Evolutionary conservation across 1,140 invertebrate genomes (phyloP).

Genomic region (Proctacanthus coquilletti): DNA sequence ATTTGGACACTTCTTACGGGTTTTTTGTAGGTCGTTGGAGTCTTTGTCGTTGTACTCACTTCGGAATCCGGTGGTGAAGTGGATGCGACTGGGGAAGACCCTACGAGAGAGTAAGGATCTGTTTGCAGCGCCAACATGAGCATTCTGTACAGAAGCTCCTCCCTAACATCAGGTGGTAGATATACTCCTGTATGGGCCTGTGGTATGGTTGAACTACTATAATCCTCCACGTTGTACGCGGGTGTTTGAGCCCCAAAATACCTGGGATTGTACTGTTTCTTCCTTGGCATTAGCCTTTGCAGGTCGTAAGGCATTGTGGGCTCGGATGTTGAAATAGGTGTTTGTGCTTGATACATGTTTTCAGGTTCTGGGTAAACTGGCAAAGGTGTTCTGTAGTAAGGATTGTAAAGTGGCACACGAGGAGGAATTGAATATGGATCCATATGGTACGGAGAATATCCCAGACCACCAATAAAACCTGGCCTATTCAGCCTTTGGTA

Average conservation of each 20-base stretch:
- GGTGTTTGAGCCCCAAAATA: slow-evolving; percentile 29
- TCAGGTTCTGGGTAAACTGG: slow-evolving; percentile 7
- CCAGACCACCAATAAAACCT: slow-evolving; percentile 13
- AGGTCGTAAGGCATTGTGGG: slow-evolving; percentile 3
- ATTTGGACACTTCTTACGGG: slow-evolving; percentile 44
- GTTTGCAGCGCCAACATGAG: slow-evolving; percentile 47
- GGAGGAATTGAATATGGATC: slow-evolving; percentile 4
- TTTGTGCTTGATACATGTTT: slow-evolving; percentile 6
- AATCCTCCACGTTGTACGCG: too few species aligned
- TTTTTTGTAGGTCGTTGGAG: slow-evolving; percentile 30
- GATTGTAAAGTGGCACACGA: slow-evolving; percentile 5
- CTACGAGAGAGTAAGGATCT: slow-evolving; percentile 30
- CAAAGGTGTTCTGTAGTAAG: slow-evolving; percentile 8
- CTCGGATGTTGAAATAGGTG: slow-evolving; percentile 2
- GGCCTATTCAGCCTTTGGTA: slow-evolving; percentile 36
- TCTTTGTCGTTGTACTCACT: slow-evolving; percentile 18
- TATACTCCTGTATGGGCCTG: slow-evolving; percentile 31
- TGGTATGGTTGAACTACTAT: slow-evolving; percentile 32
- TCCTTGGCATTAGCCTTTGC: slow-evolving; percentile 4
- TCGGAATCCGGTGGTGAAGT: neutral
- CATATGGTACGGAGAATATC: slow-evolving; percentile 1
- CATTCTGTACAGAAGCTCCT: slow-evolving; percentile 51
- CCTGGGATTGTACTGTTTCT: slow-evolving; percentile 15
- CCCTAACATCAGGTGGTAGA: slow-evolving; percentile 45
- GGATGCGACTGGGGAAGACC: slow-evolving; percentile 16